phyloP scores from a whole-genome alignment of 2,113 vertebrate species.

The Perca schrenkii region DNA sequence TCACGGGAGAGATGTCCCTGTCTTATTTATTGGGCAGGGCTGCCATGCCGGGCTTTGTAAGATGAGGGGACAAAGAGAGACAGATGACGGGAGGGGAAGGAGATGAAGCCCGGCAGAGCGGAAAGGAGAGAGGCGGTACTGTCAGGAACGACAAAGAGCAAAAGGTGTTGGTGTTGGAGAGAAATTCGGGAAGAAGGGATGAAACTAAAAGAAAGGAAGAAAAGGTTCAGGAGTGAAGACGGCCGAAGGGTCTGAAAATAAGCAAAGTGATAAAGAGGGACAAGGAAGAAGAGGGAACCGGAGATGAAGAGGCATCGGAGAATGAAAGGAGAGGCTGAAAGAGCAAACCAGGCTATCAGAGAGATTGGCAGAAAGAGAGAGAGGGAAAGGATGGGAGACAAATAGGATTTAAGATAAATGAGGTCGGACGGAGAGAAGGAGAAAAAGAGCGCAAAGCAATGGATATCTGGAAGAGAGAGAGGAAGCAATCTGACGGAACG shows the following conservation, averaged over 20 bases:
- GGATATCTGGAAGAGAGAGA: constrained; percentile 34
- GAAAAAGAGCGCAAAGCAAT: constrained; percentile 18
- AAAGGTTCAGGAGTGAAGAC: constrained; percentile 8
- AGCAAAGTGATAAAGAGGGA: constrained; percentile 16
- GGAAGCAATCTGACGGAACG: constrained; percentile 25
- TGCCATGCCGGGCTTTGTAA: constrained; percentile 39
- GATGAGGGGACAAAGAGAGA: constrained; percentile 25
- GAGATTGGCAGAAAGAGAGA: constrained; percentile 41
- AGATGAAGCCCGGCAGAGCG: constrained; percentile 20
- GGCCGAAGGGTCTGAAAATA: constrained; percentile 25
- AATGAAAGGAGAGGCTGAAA: constrained; percentile 34
- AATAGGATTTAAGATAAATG: constrained; percentile 59
- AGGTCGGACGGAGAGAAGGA: constrained; percentile 52
- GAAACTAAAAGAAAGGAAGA: constrained; percentile 1
- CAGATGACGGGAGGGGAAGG: background rate
- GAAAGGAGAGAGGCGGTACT: constrained; percentile 3
- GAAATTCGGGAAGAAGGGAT: constrained; percentile 1
- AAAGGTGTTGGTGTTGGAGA: background rate
- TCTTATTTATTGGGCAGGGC: constrained; percentile 60
- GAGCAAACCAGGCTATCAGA: constrained; percentile 53
- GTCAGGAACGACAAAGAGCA: background rate
- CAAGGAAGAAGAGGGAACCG: background rate
- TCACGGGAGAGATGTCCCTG: constrained; percentile 49
- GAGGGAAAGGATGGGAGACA: constrained; percentile 28
- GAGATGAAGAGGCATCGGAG: constrained; percentile 37